phyloP scores from a whole-genome alignment of 1,140 invertebrate genomes.

The Drosophila elegans region DNA sequence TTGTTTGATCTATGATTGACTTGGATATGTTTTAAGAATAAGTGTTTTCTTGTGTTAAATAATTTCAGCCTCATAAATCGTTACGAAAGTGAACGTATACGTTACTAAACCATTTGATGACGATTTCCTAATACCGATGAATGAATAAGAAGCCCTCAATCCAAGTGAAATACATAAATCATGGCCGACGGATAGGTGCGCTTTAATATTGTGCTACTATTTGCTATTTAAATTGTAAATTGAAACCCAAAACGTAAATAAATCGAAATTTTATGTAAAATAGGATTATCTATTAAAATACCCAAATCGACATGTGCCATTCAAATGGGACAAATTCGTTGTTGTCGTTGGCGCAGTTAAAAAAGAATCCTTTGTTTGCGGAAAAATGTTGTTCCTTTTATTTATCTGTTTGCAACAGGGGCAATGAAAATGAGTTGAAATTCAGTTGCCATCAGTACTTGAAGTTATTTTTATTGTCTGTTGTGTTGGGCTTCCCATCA shows the following conservation, averaged over 20 bases:
- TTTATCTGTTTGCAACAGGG: background rate
- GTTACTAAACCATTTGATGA: slow-evolving; percentile 39
- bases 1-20: background rate
- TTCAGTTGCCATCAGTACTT: too few relatives aligned
- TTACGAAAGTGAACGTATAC: slow-evolving; percentile 48
- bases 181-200: slow-evolving; percentile 6
- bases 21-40: background rate
- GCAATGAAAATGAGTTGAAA: too few relatives aligned
- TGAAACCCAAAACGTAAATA: slow-evolving; percentile 27
- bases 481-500: too few relatives aligned
- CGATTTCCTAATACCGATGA: background rate
- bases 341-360: background rate
- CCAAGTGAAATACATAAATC: background rate
- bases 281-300: background rate
- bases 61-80: slow-evolving; percentile 62
- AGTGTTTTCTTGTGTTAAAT: background rate
- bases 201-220: slow-evolving; percentile 15
- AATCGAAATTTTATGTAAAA: slow-evolving; percentile 25
- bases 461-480: too few relatives aligned
- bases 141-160: background rate
- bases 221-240: slow-evolving; percentile 30
- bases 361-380: background rate
- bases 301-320: background rate
- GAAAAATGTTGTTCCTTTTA: background rate
- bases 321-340: background rate